Base-by-base conservation (phyloP, 2,113 vertebrate species). In the Sigmodon hispidus region DNA sequence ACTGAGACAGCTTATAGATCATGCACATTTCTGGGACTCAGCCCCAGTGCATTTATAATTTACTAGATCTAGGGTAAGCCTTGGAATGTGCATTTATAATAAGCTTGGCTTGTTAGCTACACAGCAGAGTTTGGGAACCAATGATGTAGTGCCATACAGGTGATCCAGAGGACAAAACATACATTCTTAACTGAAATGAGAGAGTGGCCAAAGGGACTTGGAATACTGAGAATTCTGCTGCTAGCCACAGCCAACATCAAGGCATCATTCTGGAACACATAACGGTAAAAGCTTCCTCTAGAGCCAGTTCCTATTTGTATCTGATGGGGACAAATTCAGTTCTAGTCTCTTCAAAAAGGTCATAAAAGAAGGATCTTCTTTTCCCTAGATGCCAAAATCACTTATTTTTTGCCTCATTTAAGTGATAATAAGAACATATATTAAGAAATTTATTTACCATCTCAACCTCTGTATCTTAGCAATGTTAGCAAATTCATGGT, bases 111-210 rank as follows among this genome's bases (percentile, higher is more conserved):
- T 81, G 67, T 48, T 90, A 31, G n/a, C 11, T 83, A 13, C 0
- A 75, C 29, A 73, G 0, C 31, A 19, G 80, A 81, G 79, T 94
- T 59, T 87, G 67, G 92, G 45, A 90, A 50, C 17, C 45, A 89
- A 36, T 29, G 34, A 69, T 67, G 43, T 73, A 45, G 87, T 86
- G 55, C 45, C 17, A 45, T 0, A 22, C 63, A 73, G 29, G 31
- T 92, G 67, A 94, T 57, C 59, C 45, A 43, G 69, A 9, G 17
- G 22, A 92, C 69, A 91, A 92, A 89, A 81, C 34, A 91, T 22
- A 77, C 24, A 36, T 70, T 90, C n/a, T 92, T 22, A 80, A 65
- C 36, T 67, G 69, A 16, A 52, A 26, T 2, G 31, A 59, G 43
- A 73, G 24, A 89, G 57, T 48, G 61, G 50, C 31, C 77, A 36